Evolutionary conservation across 2,888 invertebrate genomes (phyloP).

Genomic region (Sphecodes monilicornis): DNA sequence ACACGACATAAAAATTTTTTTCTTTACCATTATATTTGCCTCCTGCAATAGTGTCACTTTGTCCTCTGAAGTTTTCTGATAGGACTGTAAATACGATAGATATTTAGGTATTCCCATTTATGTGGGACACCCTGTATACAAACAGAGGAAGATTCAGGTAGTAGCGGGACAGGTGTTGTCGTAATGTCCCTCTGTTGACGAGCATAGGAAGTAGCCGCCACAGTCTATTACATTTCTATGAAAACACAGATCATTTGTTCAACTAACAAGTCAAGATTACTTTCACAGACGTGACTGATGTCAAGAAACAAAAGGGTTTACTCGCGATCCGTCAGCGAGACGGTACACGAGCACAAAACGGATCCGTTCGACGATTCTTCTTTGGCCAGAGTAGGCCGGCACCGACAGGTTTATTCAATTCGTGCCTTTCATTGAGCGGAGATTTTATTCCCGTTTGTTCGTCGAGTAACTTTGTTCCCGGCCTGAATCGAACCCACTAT

Average conservation of each 20-base stretch:
- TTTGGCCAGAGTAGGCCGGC: neutral
- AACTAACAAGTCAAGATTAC: neutral
- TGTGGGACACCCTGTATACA: too few species aligned
- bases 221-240: neutral
- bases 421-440: conserved; percentile 1
- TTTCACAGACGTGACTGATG: neutral
- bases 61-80: too few species aligned
- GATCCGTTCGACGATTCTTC: neutral
- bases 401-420: conserved; percentile 40
- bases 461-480: conserved; percentile 42
- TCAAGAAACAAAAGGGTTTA: neutral
- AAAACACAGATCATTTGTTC: neutral
- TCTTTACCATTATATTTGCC: too few species aligned
- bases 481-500: conserved; percentile 33
- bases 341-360: neutral
- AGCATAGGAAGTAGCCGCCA: too few species aligned
- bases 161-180: too few species aligned
- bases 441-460: conserved; percentile 47
- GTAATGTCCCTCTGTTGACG: too few species aligned
- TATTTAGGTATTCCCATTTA: too few species aligned
- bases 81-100: too few species aligned
- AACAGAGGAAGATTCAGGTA: too few species aligned
- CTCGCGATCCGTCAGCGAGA: neutral
- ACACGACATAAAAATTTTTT: too few species aligned
- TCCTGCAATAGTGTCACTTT: too few species aligned